Base-by-base conservation (phyloP, 2,888 invertebrate genomes). In the Polyommatus icarus region DNA sequence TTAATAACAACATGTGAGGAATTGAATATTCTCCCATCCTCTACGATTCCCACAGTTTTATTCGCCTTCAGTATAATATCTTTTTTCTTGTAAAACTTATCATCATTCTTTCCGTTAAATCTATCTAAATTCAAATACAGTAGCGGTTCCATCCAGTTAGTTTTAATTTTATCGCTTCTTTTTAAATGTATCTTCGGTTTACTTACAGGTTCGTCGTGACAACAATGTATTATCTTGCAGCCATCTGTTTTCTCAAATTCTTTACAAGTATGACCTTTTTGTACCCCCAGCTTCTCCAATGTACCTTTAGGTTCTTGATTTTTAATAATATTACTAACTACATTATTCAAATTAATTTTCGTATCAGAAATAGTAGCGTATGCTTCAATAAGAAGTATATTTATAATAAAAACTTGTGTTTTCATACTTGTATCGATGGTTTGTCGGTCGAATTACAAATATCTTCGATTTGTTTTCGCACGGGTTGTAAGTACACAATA, bases 111-210 rank as follows among this genome's bases (percentile, higher is more conserved):
- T 67, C 18, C 29, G 15, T 32, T 1, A 32, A 67, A 67, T 67
- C 29, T 32, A 1, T 67, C 18, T 29, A 67, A 18, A 32, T 67
- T 67, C 18, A 67, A 67, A 32, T 6, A 6, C 29, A 67, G 12
- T 12, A 29, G 15, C 6, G 67, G 67, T 7, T 32, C 67, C 15
- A 29, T 67, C 67, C 15, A 32, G 12, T 32, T 15, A 15, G 18
- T 67, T 67, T 29, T 32, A 29, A 67, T 32, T 67, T 67, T 67
- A 2, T 67, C 67, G 15, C 18, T 15, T 67, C 29, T 67, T 32
- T 67, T 67, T 32, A 67, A 29, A 67, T 67, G 29, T 67, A 67
- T 67, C 18, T 10, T 67, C 15, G 67, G 67, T 67, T 32, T 67
- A 67, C 15, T 67, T 29, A 6, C 67, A 24, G 61, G 61, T 67